Evolutionary conservation across 2,797 vertebrate genomes (phyloP), one percentile per base, ranked within the genome.

Genomic region (Pelodytes ibericus): DNA sequence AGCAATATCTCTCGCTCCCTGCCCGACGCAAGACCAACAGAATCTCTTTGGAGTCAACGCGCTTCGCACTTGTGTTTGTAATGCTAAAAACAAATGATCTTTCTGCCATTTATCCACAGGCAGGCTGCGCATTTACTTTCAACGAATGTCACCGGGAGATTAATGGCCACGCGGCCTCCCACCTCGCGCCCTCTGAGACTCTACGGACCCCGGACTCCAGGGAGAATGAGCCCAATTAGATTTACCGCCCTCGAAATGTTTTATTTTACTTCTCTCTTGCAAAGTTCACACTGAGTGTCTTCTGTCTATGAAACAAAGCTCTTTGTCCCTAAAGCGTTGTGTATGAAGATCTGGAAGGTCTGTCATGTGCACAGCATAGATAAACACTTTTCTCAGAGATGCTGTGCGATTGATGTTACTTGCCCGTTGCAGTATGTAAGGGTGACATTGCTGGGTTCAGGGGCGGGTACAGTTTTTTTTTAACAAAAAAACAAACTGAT

Each of bases 221-320:
- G 7, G 6, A 58, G 72, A 63, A 41, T 16, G 2, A n/a, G 15
- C 71, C 18, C 60, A 73, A 73, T 65, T 73, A 57, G 60, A 30
- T 20, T 39, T 22, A n/a, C 31, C 22, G 33, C 20, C 13, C 31
- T 11, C 36, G n/a, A 44, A 44, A 44, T 44, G 41, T 44, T 44
- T 13, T 44, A 8, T 36, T 8, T 44, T 44, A 3, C 7, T 13
- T 2, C 20, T 31, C 3, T 2, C 30, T 33, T 36, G 18, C 20
- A 2, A 7, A 15, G 31, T 41, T 63, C 33, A 24, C 22, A 26
- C 61, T 41, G 20, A 0, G 2, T 10, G 20, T 41, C 61, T 24
- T 20, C 31, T 33, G 60, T 31, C n/a, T 31, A 36, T 18, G 60
- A 33, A 13, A 30, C 3, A 2, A 2, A 20, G 13, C 26, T 16